These are phyloP conservation scores for Anthrax anthrax DNA, from an alignment of 2,888 invertebrate genomes.

Conservation along the genomic window DNA sequence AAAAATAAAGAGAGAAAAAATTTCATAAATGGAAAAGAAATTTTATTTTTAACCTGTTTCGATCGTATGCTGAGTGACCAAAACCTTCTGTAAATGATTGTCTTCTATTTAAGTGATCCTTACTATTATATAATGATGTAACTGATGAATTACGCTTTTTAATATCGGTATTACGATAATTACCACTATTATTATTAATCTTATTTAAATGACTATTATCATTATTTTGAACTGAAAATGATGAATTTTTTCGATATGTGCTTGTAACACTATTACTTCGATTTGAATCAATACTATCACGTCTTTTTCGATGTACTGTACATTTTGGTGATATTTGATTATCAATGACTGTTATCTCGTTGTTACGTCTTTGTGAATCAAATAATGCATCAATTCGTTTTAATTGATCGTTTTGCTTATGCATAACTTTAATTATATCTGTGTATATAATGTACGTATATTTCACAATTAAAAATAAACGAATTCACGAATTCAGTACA, in stretches of 20 bases:
- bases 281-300: background rate
- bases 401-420: background rate
- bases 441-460: no score
- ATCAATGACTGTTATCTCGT: background rate
- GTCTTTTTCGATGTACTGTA: background rate
- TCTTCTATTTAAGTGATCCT: background rate
- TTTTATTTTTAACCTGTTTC: background rate
- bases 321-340: background rate
- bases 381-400: background rate
- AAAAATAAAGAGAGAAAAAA: background rate
- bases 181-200: background rate
- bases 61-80: background rate
- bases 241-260: background rate
- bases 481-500: no score
- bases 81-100: conserved; percentile 3
- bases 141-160: background rate
- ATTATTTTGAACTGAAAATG: background rate
- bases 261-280: background rate
- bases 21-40: no score
- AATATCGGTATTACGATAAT: background rate
- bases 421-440: background rate
- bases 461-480: no score
- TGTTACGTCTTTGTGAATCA: background rate
- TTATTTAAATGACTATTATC: background rate
- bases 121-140: background rate